These are phyloP conservation scores for Anarrhichthys ocellatus DNA, from an alignment of 2,113 vertebrate genomes.

Conservation along the genomic window DNA sequence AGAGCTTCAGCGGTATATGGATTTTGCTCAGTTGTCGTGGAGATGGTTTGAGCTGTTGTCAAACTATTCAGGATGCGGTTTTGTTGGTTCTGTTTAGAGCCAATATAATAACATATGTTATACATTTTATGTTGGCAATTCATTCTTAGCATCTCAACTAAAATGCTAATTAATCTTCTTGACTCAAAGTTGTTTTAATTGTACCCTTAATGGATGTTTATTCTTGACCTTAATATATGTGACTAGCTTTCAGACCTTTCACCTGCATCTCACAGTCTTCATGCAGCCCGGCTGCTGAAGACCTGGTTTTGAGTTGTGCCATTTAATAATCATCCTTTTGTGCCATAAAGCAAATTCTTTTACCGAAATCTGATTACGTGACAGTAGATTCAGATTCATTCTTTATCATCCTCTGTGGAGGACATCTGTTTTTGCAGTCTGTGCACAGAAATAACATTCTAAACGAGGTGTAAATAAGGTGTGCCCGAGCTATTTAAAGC, in stretches of 20 bases:
- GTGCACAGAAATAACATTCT: neutral
- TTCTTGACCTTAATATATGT: constrained; percentile 21
- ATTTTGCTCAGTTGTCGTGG: neutral
- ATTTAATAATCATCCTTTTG: neutral
- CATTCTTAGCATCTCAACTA: neutral
- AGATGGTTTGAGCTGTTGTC: neutral
- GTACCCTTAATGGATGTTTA: neutral
- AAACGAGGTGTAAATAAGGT: neutral
- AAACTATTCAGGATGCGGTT: neutral
- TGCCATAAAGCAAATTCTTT: neutral
- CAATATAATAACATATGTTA: neutral
- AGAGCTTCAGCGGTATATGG: neutral
- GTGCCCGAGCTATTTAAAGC: neutral
- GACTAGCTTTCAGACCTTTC: constrained; percentile 9
- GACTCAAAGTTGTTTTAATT: constrained; percentile 2
- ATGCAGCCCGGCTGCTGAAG: neutral
- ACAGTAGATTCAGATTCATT: neutral
- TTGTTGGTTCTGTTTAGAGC: neutral
- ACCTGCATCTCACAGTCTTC: neutral
- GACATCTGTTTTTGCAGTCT: neutral
- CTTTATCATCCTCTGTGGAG: neutral
- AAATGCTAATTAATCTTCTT: neutral
- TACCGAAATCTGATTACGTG: neutral
- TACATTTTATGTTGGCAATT: neutral
- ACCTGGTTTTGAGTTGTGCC: neutral